Percentiles rank a stretch among this genome's conserved stretches.
phyloP scores from a whole-genome alignment of 1,140 invertebrate species.

The Drosophila sproati region DNA sequence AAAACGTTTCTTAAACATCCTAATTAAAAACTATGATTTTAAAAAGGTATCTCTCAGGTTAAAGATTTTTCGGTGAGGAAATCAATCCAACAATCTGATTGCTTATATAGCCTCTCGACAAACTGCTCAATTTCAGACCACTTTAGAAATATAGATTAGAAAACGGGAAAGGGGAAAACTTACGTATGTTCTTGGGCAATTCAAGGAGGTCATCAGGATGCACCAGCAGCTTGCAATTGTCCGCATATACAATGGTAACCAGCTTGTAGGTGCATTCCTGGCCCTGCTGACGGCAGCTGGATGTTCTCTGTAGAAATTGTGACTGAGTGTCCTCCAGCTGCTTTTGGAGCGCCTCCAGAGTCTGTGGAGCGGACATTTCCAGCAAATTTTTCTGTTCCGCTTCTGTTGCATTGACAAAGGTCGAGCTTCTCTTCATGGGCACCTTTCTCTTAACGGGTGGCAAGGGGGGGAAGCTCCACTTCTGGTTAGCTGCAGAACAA shows the following conservation, averaged over 20 bases:
- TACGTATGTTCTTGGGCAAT: conserved; percentile 55
- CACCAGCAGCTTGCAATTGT: conserved; percentile 46
- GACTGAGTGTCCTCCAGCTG: conserved; percentile 50
- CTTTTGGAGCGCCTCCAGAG: conserved; percentile 9
- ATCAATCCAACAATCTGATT: too few species aligned
- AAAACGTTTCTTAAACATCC: too few species aligned
- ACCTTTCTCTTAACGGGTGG: background rate
- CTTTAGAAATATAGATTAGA: too few species aligned
- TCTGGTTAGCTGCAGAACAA: too few species aligned
- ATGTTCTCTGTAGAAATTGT: conserved; percentile 45
- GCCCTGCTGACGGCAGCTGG: background rate
- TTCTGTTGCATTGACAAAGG: background rate
- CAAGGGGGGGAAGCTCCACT: background rate
- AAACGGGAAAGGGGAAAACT: conserved; percentile 23
- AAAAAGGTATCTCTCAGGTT: too few species aligned
- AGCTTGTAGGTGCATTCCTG: conserved; percentile 46
- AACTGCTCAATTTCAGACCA: too few species aligned
- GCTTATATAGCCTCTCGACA: too few species aligned
- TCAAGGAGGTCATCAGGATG: conserved; percentile 40
- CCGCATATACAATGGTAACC: conserved; percentile 39
- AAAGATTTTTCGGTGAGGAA: too few species aligned
- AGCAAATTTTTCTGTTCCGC: background rate
- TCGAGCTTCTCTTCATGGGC: background rate
- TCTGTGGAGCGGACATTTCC: background rate
- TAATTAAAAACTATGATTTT: too few species aligned